Base-by-base conservation (phyloP, 2,113 vertebrate genomes). In the Heloderma charlesbogerti region DNA sequence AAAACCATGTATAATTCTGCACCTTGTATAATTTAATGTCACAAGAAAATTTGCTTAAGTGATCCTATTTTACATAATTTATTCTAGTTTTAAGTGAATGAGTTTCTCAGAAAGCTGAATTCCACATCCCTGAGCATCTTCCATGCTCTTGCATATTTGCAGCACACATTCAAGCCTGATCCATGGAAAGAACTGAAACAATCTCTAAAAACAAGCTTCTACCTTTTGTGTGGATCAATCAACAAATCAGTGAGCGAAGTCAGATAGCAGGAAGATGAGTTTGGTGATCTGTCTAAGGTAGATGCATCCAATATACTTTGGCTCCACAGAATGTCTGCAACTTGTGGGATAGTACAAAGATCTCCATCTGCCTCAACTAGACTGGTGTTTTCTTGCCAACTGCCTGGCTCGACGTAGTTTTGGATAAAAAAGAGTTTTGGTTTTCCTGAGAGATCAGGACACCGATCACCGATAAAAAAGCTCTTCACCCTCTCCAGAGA, bases 341-440 rank as follows among this genome's bases (percentile, higher is more conserved):
- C 98, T 9, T 85, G 94, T 2, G 98, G 98, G 37, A 98, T 91
- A 7, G 54, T 92, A 60, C 1, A 43, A 31, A 80, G 91, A 0
- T 93, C 96, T 3, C 97, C 97, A 45, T 99, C 98, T 0, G 97
- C 95, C 95, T 99, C 98, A 69, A 97, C 78, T 8, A 95, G 15
- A 92, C 94, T 95, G 54, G 80, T 72, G 72, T 29, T 81, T 72
- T 94, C 92, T 18, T 54, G 90, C 2, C 75, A 89, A 79, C 82
- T 89, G 85, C 95, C 93, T 5, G 94, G 77, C 15, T 95, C 91
- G 22, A 96, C 75, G 51, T 99, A 99, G 90, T 94, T 98, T 96
- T 99, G 99, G 95, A 99, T 97, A 90, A 99, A 99, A 96, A 99
- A 99, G 75, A 99, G 97, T 85, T 99, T 99, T 0, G 99, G 99